Evolutionary conservation across 92 coral and sea anemone species (phyloP).

Genomic region (Scolanthus callimorphus): DNA sequence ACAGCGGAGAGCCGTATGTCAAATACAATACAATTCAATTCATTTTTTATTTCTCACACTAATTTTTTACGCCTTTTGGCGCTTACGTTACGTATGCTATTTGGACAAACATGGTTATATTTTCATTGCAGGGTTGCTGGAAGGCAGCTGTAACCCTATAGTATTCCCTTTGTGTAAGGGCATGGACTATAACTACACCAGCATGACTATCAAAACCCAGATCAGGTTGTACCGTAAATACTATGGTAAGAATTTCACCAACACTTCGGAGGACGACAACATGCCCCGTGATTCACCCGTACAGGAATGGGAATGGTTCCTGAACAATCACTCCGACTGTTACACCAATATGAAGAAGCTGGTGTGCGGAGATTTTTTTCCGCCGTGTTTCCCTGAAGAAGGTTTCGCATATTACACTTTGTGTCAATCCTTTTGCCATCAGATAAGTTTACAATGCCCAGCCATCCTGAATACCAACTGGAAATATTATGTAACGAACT

Average conservation of each 20-base stretch:
- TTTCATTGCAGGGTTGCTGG: conserved; percentile 18
- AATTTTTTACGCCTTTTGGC: no score
- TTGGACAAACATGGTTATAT: no score
- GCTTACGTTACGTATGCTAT: no score
- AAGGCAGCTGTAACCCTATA: conserved; percentile 40
- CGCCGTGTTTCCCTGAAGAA: conserved; percentile 65
- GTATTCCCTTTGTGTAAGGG: conserved; percentile 56
- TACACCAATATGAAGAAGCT: conserved; percentile 42
- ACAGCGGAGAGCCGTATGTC: no score
- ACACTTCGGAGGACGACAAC: not conserved
- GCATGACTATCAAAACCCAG: conserved; percentile 28
- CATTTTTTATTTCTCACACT: no score
- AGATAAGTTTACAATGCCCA: conserved; percentile 10
- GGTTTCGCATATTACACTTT: conserved; percentile 28
- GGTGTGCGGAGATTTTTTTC: conserved; percentile 54
- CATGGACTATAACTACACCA: conserved; percentile 36
- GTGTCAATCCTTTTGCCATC: conserved; percentile 29
- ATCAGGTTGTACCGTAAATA: not conserved
- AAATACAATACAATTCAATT: no score
- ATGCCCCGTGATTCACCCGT: not conserved
- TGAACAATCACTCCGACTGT: conserved; percentile 32
- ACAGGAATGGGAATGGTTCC: not conserved
- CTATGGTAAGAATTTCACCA: conserved; percentile 20
- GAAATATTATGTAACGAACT: conserved; percentile 8
- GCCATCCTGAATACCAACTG: not conserved